A percentile compares a stretch with the other conserved stretches of the same genome.
Evolutionary conservation across 1,140 invertebrate genomes (phyloP).

Genomic region (Temnothorax nylanderi): DNA sequence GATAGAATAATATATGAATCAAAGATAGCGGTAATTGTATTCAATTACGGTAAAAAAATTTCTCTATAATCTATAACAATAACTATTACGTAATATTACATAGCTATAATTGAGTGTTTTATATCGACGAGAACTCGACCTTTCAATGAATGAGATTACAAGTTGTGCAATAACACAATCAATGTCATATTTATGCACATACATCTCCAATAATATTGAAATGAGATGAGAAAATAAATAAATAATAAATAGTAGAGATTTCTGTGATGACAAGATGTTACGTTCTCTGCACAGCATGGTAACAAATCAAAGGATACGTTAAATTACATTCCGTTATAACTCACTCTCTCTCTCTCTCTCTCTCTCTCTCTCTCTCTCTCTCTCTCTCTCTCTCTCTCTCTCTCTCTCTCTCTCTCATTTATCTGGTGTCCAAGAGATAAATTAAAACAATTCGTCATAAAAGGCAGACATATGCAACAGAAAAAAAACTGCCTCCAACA

Average conservation of each 20-base stretch:
- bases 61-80: neutral
- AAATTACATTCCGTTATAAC: conserved; percentile 42
- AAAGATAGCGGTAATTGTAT: conserved; percentile 37
- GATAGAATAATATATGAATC: conserved; percentile 53
- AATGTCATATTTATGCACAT: conserved; percentile 54
- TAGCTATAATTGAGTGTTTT: conserved; percentile 56
- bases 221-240: conserved; percentile 77
- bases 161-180: conserved; percentile 60
- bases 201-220: conserved; percentile 49
- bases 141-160: conserved; percentile 66
- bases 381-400: conserved; percentile 42
- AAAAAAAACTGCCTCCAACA: conserved; percentile 33
- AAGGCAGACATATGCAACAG: conserved; percentile 44
- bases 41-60: conserved; percentile 20
- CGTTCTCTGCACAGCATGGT: conserved; percentile 49
- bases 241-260: conserved; percentile 82
- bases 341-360: conserved; percentile 37
- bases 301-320: conserved; percentile 58
- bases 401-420: conserved; percentile 44
- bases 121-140: conserved; percentile 45
- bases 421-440: conserved; percentile 22
- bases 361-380: conserved; percentile 22
- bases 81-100: conserved; percentile 42
- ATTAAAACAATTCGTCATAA: conserved; percentile 9
- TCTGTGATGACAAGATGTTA: conserved; percentile 68